Base-by-base conservation (phyloP, 2,113 vertebrate genomes). In the Peromyscus californicus region DNA sequence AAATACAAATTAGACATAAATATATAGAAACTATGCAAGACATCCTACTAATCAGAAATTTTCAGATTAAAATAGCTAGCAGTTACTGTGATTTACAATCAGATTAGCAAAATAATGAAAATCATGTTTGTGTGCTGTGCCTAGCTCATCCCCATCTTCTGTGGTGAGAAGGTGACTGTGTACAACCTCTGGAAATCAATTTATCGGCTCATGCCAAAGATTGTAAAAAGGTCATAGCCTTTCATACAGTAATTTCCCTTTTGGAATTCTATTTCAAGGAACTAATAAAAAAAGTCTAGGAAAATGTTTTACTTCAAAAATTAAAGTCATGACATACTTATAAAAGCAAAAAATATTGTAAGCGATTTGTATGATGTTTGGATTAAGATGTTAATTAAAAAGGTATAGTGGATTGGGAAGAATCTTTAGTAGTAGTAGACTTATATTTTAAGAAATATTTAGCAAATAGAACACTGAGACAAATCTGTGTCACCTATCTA, bases 181-280 rank as follows among this genome's bases (percentile, higher is more conserved):
- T 90, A 85, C 48, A 87, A 90, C 83, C 96, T 92, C 42, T 65
- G 63, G 63, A 97, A 96, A 97, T 69, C 33, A 94, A 80, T 97
- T 95, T 97, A 26, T 96, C 67, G 90, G 57, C 79, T 84, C 21
- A 74, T 24, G 79, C 29, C 48, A 86, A 86, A 39, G 72, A 69
- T 72, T 89, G 4, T 79, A 94, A 89, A 91, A 94, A 63, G 83
- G 91, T 96, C 82, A 94, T 45, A 84, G 87, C 67, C 67, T 98
- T 96, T 96, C 26, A 8, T 91, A 63, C 16, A 93, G 78, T 90
- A 89, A 96, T 97, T 96, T 95, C 48, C 94, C n/a, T 96, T 97
- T 70, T 75, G 88, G 39, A 95, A 79, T 24, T 90, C 13, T 69
- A 84, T 70, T 26, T 24, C 6, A 87, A 89, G 48, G 24, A 93